Evolutionary conservation across 2,888 invertebrate species (phyloP).

Genomic region (Saturnia japonica): DNA sequence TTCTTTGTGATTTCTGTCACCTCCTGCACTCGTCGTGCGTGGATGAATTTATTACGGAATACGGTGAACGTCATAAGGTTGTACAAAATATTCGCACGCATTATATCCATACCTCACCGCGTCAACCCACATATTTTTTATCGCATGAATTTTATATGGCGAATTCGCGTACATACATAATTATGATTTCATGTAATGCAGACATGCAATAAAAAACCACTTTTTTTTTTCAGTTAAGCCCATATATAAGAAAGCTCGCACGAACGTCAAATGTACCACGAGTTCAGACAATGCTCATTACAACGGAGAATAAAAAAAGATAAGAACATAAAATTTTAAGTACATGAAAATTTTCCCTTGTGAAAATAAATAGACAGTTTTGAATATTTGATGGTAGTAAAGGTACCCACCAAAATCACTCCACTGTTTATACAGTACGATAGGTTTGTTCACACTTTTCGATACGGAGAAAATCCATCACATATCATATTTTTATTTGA

Average conservation of each 20-base stretch:
- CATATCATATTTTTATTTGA: neutral
- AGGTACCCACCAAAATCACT: neutral
- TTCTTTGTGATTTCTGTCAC: neutral
- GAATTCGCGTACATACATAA: neutral
- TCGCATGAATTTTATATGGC: neutral
- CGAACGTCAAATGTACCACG: neutral
- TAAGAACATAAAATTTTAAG: neutral
- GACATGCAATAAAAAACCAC: no score
- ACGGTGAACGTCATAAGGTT: no score
- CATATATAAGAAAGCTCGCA: neutral
- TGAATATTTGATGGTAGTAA: constrained; percentile 2
- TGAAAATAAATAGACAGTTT: constrained; percentile 3
- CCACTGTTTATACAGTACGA: neutral
- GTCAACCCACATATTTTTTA: neutral
- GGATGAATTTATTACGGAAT: no score
- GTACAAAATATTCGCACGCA: no score
- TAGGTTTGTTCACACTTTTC: neutral
- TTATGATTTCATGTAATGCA: neutral
- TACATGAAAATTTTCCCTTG: neutral
- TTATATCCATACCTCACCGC: neutral
- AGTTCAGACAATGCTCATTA: neutral
- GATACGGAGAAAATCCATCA: neutral
- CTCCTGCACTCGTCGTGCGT: neutral
- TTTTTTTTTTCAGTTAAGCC: no score
- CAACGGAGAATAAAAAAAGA: neutral